Conservation (phyloP, 2,113 vertebrate species). For the Crotalus tigris region DNA sequence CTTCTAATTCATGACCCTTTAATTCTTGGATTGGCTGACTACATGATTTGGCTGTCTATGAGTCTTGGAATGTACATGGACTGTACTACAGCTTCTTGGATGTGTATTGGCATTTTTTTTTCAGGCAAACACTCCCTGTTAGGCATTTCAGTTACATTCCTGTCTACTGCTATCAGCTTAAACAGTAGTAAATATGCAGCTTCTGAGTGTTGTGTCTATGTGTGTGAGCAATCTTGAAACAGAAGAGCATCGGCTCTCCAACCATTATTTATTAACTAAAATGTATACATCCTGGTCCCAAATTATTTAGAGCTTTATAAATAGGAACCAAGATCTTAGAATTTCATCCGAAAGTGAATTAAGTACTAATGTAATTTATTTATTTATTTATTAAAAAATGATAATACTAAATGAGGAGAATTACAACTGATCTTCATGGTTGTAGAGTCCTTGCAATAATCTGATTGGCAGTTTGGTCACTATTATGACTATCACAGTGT, state of each 20-base stretch:
- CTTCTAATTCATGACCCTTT: background rate
- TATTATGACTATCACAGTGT: background rate
- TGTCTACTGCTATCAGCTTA: background rate
- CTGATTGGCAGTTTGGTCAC: background rate
- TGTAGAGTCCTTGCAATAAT: background rate
- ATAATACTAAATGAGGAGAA: background rate
- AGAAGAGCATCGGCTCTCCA: background rate
- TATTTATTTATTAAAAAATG: background rate
- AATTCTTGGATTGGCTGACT: background rate
- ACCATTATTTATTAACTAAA: background rate
- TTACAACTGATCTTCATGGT: background rate
- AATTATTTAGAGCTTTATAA: background rate
- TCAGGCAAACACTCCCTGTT: background rate
- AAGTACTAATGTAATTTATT: background rate
- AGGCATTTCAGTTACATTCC: background rate
- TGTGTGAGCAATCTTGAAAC: background rate
- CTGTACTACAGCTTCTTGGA: background rate
- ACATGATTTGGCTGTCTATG: background rate
- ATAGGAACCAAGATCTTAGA: background rate
- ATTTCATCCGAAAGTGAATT: background rate
- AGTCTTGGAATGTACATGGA: too few species aligned
- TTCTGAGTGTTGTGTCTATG: background rate
- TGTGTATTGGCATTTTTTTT: background rate
- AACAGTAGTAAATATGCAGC: background rate
- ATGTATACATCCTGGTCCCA: background rate